Percentiles rank a stretch among this genome's conserved stretches.
Conservation (phyloP, 1,140 invertebrate species). For the Drosophila triauraria region DNA sequence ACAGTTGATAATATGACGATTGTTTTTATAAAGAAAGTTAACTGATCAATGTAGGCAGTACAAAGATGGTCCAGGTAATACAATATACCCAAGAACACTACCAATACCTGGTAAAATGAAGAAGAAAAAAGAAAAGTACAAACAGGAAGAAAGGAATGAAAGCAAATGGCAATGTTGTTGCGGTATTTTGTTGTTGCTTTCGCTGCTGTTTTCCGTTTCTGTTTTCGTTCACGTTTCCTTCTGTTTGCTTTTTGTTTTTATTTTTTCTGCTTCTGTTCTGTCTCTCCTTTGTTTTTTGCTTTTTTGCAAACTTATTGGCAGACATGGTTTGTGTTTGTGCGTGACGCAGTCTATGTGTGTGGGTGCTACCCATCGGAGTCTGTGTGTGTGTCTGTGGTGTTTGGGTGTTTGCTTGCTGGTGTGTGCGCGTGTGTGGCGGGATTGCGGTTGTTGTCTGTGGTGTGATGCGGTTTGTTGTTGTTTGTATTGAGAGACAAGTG, state of each 20-base stretch:
- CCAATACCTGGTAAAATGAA: conserved; percentile 6
- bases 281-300: conserved; percentile 36
- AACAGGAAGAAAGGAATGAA: conserved; percentile 48
- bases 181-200: conserved; percentile 73
- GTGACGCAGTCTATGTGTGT: conserved; percentile 59
- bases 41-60: neutral
- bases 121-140: conserved; percentile 6
- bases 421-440: conserved; percentile 51
- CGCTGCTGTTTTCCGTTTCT: conserved; percentile 46
- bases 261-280: conserved; percentile 42
- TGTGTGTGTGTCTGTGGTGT: conserved; percentile 29
- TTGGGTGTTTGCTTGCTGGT: conserved; percentile 39
- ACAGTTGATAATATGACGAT: neutral
- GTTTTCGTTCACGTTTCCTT: conserved; percentile 52
- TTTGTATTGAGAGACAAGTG: conserved; percentile 83
- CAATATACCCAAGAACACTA: neutral
- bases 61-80: neutral
- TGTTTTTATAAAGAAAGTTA: neutral
- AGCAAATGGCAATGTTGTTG: conserved; percentile 77
- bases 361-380: conserved; percentile 25
- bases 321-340: conserved; percentile 72
- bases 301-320: conserved; percentile 80
- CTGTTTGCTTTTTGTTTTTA: conserved; percentile 47
- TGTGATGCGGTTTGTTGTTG: conserved; percentile 77
- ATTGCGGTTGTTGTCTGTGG: conserved; percentile 78